A percentile compares a stretch with the other conserved stretches of the same genome.
These are phyloP conservation scores for Bambusicola thoracicus DNA, from an alignment of 2,113 vertebrate species.

Conservation along the genomic window DNA sequence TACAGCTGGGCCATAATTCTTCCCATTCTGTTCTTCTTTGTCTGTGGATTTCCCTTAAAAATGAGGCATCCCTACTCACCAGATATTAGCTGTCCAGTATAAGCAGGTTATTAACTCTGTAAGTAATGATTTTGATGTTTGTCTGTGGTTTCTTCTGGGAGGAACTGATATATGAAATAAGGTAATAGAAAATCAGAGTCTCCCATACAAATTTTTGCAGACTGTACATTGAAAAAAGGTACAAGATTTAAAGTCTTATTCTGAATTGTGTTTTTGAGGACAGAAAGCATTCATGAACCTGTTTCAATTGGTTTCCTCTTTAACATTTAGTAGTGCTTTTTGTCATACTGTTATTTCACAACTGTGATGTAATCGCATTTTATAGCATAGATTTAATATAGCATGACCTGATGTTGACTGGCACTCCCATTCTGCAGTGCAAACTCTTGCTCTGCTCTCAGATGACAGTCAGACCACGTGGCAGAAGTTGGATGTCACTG, in stretches of 20 bases:
- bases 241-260: neutral
- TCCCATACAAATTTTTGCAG: neutral
- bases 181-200: neutral
- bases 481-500: neutral
- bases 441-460: neutral
- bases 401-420: neutral
- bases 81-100: neutral
- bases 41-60: neutral
- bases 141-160: neutral
- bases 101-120: neutral
- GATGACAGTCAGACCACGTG: neutral
- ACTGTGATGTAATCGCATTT: neutral
- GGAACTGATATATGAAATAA: neutral
- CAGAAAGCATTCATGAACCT: neutral
- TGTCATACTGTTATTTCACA: neutral
- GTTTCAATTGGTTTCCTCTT: neutral
- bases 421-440: neutral
- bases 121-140: neutral
- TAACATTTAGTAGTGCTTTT: neutral
- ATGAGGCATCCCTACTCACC: neutral
- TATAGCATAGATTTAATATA: neutral
- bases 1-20: neutral
- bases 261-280: neutral
- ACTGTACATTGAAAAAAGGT: neutral
- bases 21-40: neutral